These are phyloP conservation scores for Chydorus sphaericus DNA, from an alignment of 2,888 invertebrate genomes.

Conservation along the genomic window DNA sequence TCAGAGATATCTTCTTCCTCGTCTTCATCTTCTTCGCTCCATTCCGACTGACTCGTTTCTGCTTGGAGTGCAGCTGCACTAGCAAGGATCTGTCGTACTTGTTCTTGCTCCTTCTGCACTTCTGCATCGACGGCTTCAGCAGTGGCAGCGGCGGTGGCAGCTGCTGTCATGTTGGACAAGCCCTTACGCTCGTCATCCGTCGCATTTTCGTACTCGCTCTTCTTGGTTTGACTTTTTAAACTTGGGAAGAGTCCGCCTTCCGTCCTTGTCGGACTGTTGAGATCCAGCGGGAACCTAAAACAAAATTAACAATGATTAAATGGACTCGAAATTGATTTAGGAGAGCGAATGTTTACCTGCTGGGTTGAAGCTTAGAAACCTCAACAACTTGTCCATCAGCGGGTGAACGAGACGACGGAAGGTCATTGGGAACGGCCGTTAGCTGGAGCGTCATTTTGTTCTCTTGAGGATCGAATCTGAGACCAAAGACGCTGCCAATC, in stretches of 20 bases:
- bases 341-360: constrained; percentile 7
- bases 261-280: constrained; percentile 15
- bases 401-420: not conserved
- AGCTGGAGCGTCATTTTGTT: constrained; percentile 19
- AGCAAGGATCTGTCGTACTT: constrained; percentile 9
- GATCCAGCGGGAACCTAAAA: constrained; percentile 19
- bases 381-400: too few species aligned
- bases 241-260: constrained; percentile 16
- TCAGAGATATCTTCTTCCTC: constrained; percentile 35
- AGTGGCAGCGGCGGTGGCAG: too few species aligned
- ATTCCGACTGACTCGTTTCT: constrained; percentile 57
- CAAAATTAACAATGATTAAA: not conserved
- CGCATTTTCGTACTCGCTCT: constrained; percentile 27
- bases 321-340: not conserved
- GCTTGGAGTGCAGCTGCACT: constrained; percentile 12
- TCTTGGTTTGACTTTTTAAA: constrained; percentile 23
- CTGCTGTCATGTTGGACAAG: too few species aligned
- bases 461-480: constrained; percentile 19
- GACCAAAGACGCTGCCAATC: constrained; percentile 17
- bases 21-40: constrained; percentile 48
- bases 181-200: constrained; percentile 23
- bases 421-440: constrained; percentile 8
- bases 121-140: not conserved
- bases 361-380: not conserved
- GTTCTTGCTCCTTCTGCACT: not conserved